Conservation (phyloP, 53 echinoderm and acorn worm species). For the Mesocentrotus franciscanus region DNA sequence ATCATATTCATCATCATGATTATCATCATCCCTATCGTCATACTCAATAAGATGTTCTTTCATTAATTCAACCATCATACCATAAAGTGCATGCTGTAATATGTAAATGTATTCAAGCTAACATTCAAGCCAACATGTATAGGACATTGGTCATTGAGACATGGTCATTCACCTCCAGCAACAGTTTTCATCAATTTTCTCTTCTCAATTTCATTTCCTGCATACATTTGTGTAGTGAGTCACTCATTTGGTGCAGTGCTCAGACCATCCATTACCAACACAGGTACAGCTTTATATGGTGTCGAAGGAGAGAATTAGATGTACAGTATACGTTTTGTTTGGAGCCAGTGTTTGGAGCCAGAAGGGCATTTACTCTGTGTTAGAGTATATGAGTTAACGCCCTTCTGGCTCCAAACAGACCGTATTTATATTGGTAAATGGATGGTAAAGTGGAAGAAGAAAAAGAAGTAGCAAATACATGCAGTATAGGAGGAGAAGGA, state of each 20-base stretch:
- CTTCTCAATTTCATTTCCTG: constrained; percentile 25
- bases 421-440: too few species aligned
- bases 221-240: neutral
- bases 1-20: too few species aligned
- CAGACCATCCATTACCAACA: neutral
- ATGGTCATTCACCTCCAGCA: constrained; percentile 5
- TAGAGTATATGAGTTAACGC: too few species aligned
- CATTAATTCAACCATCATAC: neutral
- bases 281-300: neutral
- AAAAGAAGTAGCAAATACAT: too few species aligned
- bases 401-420: too few species aligned
- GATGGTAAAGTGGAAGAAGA: too few species aligned
- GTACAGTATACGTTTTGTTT: too few species aligned
- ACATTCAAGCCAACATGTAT: neutral
- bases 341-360: too few species aligned
- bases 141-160: neutral
- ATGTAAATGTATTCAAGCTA: neutral
- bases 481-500: too few species aligned
- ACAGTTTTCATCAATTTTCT: constrained; percentile 10
- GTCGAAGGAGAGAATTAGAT: neutral
- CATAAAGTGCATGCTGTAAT: neutral
- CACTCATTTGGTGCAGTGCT: constrained; percentile 6
- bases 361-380: too few species aligned
- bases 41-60: neutral
- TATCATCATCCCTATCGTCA: neutral